These are phyloP conservation scores for Odontothrips loti DNA, from an alignment of 2,888 invertebrate genomes.

Conservation along the genomic window DNA sequence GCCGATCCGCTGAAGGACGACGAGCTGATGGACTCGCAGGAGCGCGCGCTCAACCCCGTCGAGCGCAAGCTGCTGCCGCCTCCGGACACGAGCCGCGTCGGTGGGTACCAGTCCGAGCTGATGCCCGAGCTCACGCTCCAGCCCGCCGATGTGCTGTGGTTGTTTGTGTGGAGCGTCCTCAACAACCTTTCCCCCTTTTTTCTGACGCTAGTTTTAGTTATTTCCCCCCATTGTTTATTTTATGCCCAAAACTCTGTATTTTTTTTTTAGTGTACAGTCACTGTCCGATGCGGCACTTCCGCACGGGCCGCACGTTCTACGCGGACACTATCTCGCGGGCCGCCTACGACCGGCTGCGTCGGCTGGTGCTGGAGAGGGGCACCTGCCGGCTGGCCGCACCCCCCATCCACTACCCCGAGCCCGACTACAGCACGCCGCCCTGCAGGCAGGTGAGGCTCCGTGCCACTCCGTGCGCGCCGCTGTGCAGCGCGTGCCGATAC, in stretches of 20 bases:
- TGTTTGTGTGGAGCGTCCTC: neutral
- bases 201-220: too few relatives aligned
- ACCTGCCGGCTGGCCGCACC: neutral
- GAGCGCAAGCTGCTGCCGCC: slow-evolving; percentile 7
- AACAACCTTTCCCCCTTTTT: too few relatives aligned
- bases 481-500: too few relatives aligned
- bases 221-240: too few relatives aligned
- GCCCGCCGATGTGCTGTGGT: neutral
- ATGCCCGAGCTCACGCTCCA: neutral
- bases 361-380: neutral
- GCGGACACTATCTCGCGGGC: neutral
- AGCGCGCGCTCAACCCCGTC: neutral
- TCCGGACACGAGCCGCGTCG: neutral
- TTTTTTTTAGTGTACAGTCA: neutral
- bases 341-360: neutral
- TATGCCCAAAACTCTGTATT: too few relatives aligned
- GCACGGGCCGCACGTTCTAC: slow-evolving; percentile 5
- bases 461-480: neutral
- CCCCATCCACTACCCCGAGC: neutral
- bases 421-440: slow-evolving; percentile 16
- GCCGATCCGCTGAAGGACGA: neutral
- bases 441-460: neutral
- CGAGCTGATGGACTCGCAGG: slow-evolving; percentile 11
- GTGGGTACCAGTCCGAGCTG: neutral
- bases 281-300: neutral